Evolutionary conservation across 1,140 invertebrate genomes (phyloP).

Genomic region (Aethina tumida): DNA sequence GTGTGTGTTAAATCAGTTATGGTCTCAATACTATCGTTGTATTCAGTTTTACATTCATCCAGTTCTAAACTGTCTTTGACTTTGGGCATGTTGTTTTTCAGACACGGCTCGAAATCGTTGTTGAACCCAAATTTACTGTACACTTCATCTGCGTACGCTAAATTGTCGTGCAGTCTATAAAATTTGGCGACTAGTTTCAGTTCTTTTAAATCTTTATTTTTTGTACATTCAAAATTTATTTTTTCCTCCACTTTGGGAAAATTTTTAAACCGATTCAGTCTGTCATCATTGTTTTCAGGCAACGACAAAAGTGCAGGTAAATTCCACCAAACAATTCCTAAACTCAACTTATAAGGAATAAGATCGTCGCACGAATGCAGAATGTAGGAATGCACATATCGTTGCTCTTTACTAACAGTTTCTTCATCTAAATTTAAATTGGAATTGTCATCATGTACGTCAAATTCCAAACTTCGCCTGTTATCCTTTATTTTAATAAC

Average conservation of each 20-base stretch:
- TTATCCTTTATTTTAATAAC: constrained; percentile 6
- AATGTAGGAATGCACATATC: no score
- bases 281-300: constrained; percentile 3
- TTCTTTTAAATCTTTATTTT: constrained; percentile 11
- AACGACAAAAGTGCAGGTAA: constrained; percentile 21
- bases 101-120: constrained; percentile 13
- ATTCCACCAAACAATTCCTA: constrained; percentile 32
- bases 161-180: constrained; percentile 23
- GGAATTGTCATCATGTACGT: constrained; percentile 5
- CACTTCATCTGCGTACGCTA: constrained; percentile 20
- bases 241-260: background rate
- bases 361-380: no score
- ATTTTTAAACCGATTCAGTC: background rate
- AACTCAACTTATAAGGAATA: constrained; percentile 17
- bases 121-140: constrained; percentile 14
- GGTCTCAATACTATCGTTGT: constrained; percentile 9
- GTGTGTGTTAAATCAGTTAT: constrained; percentile 20
- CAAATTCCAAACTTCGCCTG: constrained; percentile 1
- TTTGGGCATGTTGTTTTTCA: constrained; percentile 15
- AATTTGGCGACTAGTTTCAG: constrained; percentile 9
- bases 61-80: constrained; percentile 26
- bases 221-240: constrained; percentile 1
- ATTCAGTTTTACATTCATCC: constrained; percentile 13
- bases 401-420: constrained; percentile 13
- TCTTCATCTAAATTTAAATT: constrained; percentile 5